These are phyloP conservation scores for Coelopa frigida DNA, from an alignment of 1,140 invertebrate species.

Conservation along the genomic window DNA sequence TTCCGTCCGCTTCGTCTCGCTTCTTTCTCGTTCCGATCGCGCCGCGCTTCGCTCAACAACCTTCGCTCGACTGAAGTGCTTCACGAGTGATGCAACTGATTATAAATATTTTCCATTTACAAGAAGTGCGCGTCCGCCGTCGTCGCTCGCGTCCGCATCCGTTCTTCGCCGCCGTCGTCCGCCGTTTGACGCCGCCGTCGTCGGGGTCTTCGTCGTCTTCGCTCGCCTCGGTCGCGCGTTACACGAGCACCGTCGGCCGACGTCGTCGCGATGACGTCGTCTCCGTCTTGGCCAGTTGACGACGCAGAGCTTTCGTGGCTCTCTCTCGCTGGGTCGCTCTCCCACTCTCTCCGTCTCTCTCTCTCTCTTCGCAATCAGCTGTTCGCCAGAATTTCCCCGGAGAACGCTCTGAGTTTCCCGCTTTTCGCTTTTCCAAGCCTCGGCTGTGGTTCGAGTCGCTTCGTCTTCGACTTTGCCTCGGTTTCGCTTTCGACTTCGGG, in stretches of 20 bases:
- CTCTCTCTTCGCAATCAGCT: neutral
- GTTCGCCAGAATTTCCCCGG: neutral
- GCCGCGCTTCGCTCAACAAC: conserved; percentile 12
- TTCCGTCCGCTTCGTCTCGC: conserved; percentile 6
- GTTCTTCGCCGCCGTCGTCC: conserved; percentile 6
- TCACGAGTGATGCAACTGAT: conserved; percentile 45
- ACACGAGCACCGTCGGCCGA: conserved; percentile 1
- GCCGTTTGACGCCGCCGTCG: conserved; percentile 9
- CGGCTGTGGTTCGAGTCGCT: neutral
- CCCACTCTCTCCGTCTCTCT: conserved; percentile 1
- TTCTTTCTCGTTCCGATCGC: neutral
- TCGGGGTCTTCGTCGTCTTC: conserved; percentile 10
- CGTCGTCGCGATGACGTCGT: conserved; percentile 3
- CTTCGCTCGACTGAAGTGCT: conserved; percentile 45
- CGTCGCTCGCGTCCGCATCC: conserved; percentile 16
- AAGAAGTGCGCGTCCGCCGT: conserved; percentile 21
- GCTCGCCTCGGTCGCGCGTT: conserved; percentile 5
- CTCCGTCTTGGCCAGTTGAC: neutral
- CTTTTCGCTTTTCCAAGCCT: neutral
- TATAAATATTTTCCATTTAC: conserved; percentile 40
- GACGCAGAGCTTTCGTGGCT: neutral
- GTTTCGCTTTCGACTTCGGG: neutral
- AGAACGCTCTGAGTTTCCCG: neutral
- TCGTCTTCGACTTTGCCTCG: neutral
- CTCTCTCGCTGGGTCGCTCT: neutral